A percentile compares a stretch with the other conserved stretches of the same genome.
Evolutionary conservation across 2,113 vertebrate genomes (phyloP).

Genomic region (Dissostichus mawsoni): DNA sequence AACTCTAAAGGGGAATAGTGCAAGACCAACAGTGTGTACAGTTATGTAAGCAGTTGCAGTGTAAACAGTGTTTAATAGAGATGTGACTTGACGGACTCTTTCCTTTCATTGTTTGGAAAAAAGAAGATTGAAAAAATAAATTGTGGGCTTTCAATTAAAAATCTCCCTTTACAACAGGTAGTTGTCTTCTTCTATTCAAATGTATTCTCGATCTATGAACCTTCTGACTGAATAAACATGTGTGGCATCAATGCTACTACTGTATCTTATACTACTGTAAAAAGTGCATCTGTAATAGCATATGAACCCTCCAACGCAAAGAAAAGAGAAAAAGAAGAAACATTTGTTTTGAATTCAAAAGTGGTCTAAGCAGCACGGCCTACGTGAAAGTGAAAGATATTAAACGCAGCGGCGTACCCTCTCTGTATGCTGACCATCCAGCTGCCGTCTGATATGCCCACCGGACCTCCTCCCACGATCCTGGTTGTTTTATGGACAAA

Average conservation of each 20-base stretch:
- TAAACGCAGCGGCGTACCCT: constrained; percentile 85
- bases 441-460: constrained; percentile 89
- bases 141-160: too few relatives aligned
- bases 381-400: constrained; percentile 29
- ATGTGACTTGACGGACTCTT: too few relatives aligned
- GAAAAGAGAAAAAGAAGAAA: neutral
- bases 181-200: too few relatives aligned
- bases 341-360: constrained; percentile 11
- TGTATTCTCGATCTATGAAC: neutral
- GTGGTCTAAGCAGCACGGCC: constrained; percentile 4
- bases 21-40: too few relatives aligned
- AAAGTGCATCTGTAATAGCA: neutral
- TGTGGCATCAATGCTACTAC: neutral
- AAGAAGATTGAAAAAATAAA: too few relatives aligned
- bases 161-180: too few relatives aligned
- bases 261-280: neutral
- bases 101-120: too few relatives aligned
- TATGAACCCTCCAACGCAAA: neutral
- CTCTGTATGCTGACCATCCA: constrained; percentile 99
- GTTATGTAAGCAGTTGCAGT: too few relatives aligned
- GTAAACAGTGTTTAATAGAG: too few relatives aligned
- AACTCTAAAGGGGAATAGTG: too few relatives aligned
- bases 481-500: constrained; percentile 84
- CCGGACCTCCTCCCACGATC: constrained; percentile 93
- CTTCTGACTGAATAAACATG: neutral